These are phyloP conservation scores for Orestias chungarensis DNA, from an alignment of 2,797 vertebrate species.

Conservation along the genomic window DNA sequence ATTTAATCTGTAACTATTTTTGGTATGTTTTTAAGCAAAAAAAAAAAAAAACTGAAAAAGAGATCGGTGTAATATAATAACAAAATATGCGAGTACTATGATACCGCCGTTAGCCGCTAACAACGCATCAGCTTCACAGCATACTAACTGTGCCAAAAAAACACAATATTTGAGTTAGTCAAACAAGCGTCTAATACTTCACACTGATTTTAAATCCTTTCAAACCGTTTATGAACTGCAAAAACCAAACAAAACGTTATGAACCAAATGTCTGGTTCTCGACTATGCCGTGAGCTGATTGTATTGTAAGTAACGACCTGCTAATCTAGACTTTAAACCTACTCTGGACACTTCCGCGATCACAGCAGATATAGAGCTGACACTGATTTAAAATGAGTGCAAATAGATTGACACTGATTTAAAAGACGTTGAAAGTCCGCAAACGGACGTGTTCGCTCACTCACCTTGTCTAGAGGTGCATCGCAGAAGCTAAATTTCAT, in stretches of 20 bases:
- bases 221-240: background rate
- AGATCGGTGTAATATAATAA: background rate
- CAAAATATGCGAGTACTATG: background rate
- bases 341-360: background rate
- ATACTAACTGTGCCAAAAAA: background rate
- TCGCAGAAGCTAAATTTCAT: background rate
- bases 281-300: background rate
- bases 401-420: constrained; percentile 5
- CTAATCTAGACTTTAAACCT: background rate
- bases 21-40: background rate
- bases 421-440: background rate
- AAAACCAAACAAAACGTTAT: background rate
- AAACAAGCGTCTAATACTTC: background rate
- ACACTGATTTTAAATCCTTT: background rate
- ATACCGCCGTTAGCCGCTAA: background rate
- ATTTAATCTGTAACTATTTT: background rate
- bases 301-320: background rate
- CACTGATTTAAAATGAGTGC: background rate
- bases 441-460: background rate
- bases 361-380: background rate
- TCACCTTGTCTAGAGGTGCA: background rate
- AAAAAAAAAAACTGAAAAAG: background rate
- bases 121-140: background rate
- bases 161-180: background rate
- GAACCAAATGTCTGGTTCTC: background rate